Percentiles rank a stretch among this genome's conserved stretches.
Evolutionary conservation across 2,113 vertebrate genomes (phyloP).

Genomic region (Leiothrix lutea): DNA sequence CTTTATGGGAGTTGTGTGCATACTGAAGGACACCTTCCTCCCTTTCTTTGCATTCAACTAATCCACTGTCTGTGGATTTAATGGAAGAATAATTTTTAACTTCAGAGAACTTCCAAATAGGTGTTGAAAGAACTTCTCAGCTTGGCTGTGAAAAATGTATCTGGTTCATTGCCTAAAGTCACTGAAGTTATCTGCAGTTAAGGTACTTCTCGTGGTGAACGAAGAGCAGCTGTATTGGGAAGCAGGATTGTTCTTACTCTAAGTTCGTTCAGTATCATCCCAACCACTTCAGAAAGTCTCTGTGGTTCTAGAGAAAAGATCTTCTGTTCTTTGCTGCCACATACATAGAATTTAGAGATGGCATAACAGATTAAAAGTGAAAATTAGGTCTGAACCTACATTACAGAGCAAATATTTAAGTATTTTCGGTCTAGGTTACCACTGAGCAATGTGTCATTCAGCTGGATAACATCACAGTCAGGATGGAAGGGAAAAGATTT

Average conservation of each 20-base stretch:
- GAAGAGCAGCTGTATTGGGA: not conserved
- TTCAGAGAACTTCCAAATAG: not conserved
- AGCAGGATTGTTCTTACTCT: not conserved
- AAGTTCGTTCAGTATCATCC: not conserved
- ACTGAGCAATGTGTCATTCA: not conserved
- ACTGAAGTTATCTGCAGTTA: not conserved
- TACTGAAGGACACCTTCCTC: not conserved
- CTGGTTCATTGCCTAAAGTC: not conserved
- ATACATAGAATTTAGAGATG: not conserved
- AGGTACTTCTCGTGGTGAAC: not conserved
- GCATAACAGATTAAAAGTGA: not conserved
- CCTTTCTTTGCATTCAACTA: not conserved
- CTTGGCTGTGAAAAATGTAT: not conserved
- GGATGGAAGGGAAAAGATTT: not conserved
- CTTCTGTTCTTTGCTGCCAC: not conserved
- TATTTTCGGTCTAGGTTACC: not conserved
- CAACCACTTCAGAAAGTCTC: not conserved
- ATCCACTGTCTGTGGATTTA: not conserved
- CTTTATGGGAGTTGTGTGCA: not conserved
- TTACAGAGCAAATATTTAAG: not conserved
- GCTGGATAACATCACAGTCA: not conserved
- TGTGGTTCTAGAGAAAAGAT: not conserved
- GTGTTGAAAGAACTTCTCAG: not conserved
- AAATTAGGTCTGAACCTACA: not conserved
- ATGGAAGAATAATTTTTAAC: not conserved